Percentiles rank a stretch among this genome's conserved stretches.
phyloP scores from a whole-genome alignment of 2,888 invertebrate genomes.

The Idaea biselata region DNA sequence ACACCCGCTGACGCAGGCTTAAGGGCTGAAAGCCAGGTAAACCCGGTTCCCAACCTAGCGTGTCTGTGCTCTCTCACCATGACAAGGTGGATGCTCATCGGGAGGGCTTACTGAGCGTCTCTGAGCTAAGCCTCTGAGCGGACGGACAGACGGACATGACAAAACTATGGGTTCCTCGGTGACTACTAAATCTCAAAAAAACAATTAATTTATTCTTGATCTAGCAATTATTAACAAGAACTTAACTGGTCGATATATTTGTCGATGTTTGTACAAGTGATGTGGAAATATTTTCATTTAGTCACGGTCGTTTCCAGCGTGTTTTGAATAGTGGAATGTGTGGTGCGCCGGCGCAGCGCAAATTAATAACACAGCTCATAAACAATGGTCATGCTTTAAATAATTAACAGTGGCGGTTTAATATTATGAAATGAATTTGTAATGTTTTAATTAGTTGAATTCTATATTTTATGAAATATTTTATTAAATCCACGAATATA shows the following conservation, averaged over 20 bases:
- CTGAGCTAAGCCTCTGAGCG: no score
- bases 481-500: not conserved
- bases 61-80: no score
- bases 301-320: slow-evolving; percentile 43
- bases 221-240: not conserved
- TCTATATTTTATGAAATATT: not conserved
- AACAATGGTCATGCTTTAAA: slow-evolving; percentile 45
- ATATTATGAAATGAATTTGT: slow-evolving; percentile 4
- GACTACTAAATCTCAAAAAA: not conserved
- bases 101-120: no score
- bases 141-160: no score
- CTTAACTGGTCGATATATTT: slow-evolving; percentile 12
- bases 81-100: no score
- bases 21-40: no score
- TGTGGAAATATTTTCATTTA: slow-evolving; percentile 61
- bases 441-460: not conserved
- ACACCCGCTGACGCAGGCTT: no score
- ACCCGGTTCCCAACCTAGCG: no score
- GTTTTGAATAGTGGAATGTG: slow-evolving; percentile 58
- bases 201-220: not conserved
- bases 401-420: slow-evolving; percentile 9
- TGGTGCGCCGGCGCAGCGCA: slow-evolving; percentile 30
- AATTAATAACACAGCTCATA: slow-evolving; percentile 46
- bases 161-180: no score
- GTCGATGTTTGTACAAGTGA: slow-evolving; percentile 55